Evolutionary conservation across 1,140 invertebrate species (phyloP).

Genomic region (Leptinotarsa lineolata): DNA sequence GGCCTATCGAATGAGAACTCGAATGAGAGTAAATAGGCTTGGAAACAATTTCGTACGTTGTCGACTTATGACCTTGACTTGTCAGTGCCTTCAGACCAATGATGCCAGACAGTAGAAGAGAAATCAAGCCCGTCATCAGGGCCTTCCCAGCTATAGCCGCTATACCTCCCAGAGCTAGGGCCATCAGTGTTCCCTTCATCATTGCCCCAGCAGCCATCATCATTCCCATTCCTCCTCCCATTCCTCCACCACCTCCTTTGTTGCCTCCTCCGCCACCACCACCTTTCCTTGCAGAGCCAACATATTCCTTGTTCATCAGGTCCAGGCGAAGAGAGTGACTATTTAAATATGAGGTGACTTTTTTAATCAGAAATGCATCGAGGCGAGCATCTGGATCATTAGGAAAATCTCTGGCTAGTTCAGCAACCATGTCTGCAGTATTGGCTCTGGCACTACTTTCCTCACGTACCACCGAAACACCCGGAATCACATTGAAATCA

Average conservation of each 20-base stretch:
- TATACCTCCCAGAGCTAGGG: conserved; percentile 74
- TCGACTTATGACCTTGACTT: conserved; percentile 69
- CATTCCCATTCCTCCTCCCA: conserved; percentile 63
- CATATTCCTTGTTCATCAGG: conserved; percentile 67
- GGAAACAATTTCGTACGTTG: conserved; percentile 82
- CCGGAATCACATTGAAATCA: conserved; percentile 68
- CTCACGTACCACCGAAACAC: conserved; percentile 73
- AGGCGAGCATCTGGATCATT: conserved; percentile 74
- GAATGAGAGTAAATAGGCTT: conserved; percentile 76
- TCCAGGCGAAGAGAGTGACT: conserved; percentile 74
- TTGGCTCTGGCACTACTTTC: conserved; percentile 61
- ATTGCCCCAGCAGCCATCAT: conserved; percentile 64
- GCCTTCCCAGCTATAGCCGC: conserved; percentile 81
- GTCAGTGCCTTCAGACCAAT: conserved; percentile 75
- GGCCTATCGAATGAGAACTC: conserved; percentile 71
- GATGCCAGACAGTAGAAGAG: conserved; percentile 75
- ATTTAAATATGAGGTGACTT: conserved; percentile 71
- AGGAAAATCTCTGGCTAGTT: conserved; percentile 73
- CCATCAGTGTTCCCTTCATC: conserved; percentile 75
- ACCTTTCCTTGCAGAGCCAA: conserved; percentile 56
- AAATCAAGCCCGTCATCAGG: conserved; percentile 79
- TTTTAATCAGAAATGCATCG: conserved; percentile 74
- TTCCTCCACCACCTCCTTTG: conserved; percentile 59
- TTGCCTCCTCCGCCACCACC: conserved; percentile 55
- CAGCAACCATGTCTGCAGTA: conserved; percentile 69